Evolutionary conservation across 2,797 vertebrate genomes (phyloP).

Genomic region (Amblyopsis hoosieri): DNA sequence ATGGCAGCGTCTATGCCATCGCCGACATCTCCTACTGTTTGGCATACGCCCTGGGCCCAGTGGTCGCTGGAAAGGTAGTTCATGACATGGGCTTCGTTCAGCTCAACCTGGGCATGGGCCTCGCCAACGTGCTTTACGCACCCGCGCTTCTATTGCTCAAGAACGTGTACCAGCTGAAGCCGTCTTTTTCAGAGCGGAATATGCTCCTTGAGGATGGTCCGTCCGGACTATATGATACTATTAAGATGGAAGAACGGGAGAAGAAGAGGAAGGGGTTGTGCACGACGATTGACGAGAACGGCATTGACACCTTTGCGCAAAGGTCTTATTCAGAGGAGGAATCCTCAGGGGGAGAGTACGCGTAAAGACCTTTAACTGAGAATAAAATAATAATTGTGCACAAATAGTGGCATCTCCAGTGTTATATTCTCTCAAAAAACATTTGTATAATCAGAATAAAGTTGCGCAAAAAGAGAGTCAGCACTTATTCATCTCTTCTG

Average conservation of each 20-base stretch:
- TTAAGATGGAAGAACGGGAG: conserved; percentile 89
- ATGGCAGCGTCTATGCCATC: conserved; percentile 97
- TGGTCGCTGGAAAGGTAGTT: conserved; percentile 94
- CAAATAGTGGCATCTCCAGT: conserved; percentile 53
- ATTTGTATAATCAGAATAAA: conserved; percentile 72
- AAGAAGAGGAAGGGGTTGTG: conserved; percentile 75
- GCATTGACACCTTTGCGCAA: conserved; percentile 74
- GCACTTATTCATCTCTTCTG: conserved; percentile 38
- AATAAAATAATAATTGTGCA: conserved; percentile 63
- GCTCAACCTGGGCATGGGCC: conserved; percentile 96
- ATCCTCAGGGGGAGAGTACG: conserved; percentile 86
- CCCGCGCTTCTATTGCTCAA: conserved; percentile 90
- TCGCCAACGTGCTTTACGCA: conserved; percentile 93
- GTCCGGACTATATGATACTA: conserved; percentile 92
- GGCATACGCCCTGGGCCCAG: conserved; percentile 93
- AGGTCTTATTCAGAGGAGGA: conserved; percentile 84
- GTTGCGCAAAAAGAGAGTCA: conserved; percentile 71
- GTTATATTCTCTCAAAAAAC: conserved; percentile 65
- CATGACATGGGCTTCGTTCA: conserved; percentile 92
- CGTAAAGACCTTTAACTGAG: conserved; percentile 69
- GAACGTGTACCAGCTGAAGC: conserved; percentile 90
- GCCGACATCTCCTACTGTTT: conserved; percentile 97
- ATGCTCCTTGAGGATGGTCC: conserved; percentile 92
- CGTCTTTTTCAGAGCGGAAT: conserved; percentile 91
- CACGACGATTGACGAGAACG: conserved; percentile 76